phyloP scores from a whole-genome alignment of 2,888 invertebrate genomes.

The Nomada flava region DNA sequence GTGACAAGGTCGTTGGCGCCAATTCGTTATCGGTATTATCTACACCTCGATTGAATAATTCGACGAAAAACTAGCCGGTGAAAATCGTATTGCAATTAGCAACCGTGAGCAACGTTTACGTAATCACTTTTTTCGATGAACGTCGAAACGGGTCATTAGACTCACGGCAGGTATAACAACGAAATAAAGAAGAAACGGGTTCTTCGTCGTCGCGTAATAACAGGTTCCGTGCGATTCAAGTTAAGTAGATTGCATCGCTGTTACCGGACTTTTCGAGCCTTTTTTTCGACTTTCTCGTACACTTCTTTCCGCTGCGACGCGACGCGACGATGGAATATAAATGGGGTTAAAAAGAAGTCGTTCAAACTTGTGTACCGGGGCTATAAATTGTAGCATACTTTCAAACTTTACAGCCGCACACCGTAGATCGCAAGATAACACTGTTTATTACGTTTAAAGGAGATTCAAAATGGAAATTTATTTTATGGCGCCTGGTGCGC shows the following conservation, averaged over 20 bases:
- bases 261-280: neutral
- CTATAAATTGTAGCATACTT: too few species aligned
- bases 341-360: neutral
- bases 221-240: conserved; percentile 13
- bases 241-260: conserved; percentile 17
- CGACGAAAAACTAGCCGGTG: neutral
- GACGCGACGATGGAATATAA: neutral
- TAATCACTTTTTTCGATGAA: conserved; percentile 23
- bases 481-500: too few species aligned
- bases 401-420: neutral
- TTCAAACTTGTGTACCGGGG: neutral
- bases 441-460: too few species aligned
- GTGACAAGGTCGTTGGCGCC: conserved; percentile 14
- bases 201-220: conserved; percentile 28
- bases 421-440: too few species aligned
- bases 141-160: conserved; percentile 37
- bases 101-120: conserved; percentile 2
- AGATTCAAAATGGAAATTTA: too few species aligned
- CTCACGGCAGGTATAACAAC: conserved; percentile 8
- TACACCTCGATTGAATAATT: conserved; percentile 1
- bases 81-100: conserved; percentile 29
- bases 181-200: conserved; percentile 32
- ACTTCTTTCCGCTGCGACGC: neutral
- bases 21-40: neutral
- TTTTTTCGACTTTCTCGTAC: conserved; percentile 1